Evolutionary conservation across 1,140 invertebrate genomes (phyloP).

Genomic region (Brachionus paranguensis): DNA sequence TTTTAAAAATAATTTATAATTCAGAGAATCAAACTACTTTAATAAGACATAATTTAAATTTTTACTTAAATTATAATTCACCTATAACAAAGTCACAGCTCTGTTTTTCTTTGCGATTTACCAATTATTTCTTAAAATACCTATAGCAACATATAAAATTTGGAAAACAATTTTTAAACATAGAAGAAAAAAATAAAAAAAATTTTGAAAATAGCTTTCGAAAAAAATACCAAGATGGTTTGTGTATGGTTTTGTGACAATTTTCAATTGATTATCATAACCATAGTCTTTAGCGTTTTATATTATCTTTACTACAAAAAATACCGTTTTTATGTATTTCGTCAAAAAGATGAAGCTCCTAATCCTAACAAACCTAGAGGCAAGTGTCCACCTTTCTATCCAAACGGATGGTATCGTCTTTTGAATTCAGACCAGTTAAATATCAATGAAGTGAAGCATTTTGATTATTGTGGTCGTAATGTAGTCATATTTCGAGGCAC

Average conservation of each 20-base stretch:
- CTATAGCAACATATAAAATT: neutral
- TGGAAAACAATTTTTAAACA: neutral
- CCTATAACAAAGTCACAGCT: neutral
- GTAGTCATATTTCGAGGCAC: slow-evolving; percentile 65
- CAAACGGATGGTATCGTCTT: slow-evolving; percentile 75
- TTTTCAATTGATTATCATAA: neutral
- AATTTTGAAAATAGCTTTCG: neutral
- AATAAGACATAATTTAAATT: neutral
- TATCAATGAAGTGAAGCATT: slow-evolving; percentile 60
- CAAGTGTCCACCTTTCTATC: slow-evolving; percentile 63
- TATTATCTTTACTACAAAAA: slow-evolving; percentile 32
- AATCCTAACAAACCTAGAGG: slow-evolving; percentile 17
- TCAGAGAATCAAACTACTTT: neutral
- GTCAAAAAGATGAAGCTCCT: slow-evolving; percentile 8
- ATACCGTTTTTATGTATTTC: slow-evolving; percentile 12
- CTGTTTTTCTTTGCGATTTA: neutral
- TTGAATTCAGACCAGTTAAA: slow-evolving; percentile 64
- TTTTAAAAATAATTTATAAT: neutral
- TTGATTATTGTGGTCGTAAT: slow-evolving; percentile 62
- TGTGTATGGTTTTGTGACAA: neutral
- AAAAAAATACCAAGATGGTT: neutral
- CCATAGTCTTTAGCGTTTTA: neutral
- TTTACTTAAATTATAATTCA: neutral
- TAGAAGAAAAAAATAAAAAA: neutral
- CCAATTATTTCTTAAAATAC: neutral